Evolutionary conservation across 2,888 invertebrate genomes (phyloP).

Genomic region (Notodonta dromedarius): DNA sequence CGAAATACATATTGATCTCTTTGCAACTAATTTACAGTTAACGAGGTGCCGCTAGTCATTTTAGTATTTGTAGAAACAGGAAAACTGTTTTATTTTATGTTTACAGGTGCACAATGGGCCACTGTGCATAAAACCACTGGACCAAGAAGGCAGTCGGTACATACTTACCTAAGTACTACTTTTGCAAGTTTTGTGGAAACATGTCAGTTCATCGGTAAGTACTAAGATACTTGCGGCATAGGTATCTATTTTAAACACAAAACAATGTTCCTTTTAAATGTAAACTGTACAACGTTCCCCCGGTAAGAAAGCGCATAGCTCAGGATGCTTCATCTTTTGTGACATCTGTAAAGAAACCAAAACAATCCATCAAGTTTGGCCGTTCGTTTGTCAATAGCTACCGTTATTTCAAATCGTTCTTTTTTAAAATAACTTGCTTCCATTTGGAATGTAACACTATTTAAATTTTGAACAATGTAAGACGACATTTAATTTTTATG

Average conservation of each 20-base stretch:
- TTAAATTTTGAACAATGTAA: conserved; percentile 3
- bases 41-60: too few relatives aligned
- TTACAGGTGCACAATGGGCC: too few relatives aligned
- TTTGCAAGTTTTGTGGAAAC: too few relatives aligned
- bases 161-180: too few relatives aligned
- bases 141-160: too few relatives aligned
- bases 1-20: too few relatives aligned
- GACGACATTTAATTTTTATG: conserved; percentile 1
- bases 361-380: conserved; percentile 50
- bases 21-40: too few relatives aligned
- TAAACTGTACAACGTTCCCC: conserved; percentile 16
- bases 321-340: conserved; percentile 18
- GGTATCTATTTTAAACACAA: conserved; percentile 22
- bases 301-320: conserved; percentile 23
- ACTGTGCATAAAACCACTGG: too few relatives aligned
- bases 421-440: conserved; percentile 10
- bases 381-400: conserved; percentile 42
- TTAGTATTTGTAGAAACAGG: too few relatives aligned
- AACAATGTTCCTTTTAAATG: conserved; percentile 7
- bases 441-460: conserved; percentile 3
- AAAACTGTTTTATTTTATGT: too few relatives aligned
- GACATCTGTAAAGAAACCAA: conserved; percentile 31
- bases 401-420: conserved; percentile 25
- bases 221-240: conserved; percentile 28
- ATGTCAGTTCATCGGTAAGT: not conserved